These are phyloP conservation scores for Drosophila setosimentum DNA, from an alignment of 2,888 invertebrate genomes.

Conservation along the genomic window DNA sequence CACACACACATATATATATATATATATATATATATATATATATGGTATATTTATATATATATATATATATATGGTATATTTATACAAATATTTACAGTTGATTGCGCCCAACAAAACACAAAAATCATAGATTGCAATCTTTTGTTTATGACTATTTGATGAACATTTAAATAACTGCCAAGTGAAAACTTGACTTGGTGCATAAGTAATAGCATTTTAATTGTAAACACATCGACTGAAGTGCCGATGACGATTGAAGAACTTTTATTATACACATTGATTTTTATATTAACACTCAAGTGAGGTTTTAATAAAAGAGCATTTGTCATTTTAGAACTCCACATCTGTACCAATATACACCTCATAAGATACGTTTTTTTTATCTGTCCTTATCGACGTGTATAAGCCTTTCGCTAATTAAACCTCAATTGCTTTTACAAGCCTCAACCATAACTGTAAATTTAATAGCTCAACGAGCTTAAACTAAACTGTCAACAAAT, in stretches of 20 bases:
- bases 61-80: background rate
- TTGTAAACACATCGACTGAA: conserved; percentile 12
- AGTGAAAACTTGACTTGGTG: conserved; percentile 29
- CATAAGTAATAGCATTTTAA: conserved; percentile 32
- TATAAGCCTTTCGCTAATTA: conserved; percentile 24
- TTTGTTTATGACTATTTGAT: conserved; percentile 24
- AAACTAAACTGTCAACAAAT: background rate
- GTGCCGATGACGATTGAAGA: background rate
- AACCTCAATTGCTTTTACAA: conserved; percentile 19
- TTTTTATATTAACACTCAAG: too few relatives aligned
- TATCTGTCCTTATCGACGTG: background rate
- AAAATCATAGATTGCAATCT: background rate
- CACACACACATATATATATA: background rate
- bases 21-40: too few relatives aligned
- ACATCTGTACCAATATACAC: background rate
- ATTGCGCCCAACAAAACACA: background rate
- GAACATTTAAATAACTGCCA: conserved; percentile 28
- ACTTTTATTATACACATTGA: background rate
- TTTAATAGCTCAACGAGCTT: conserved; percentile 20
- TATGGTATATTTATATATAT: background rate
- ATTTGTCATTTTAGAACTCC: too few relatives aligned
- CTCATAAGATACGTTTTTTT: background rate
- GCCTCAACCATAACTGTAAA: conserved; percentile 11
- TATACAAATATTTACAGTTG: background rate
- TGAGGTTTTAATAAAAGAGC: background rate